These are phyloP conservation scores for Pterophyllum scalare DNA, from an alignment of 2,113 vertebrate genomes.

Conservation along the genomic window DNA sequence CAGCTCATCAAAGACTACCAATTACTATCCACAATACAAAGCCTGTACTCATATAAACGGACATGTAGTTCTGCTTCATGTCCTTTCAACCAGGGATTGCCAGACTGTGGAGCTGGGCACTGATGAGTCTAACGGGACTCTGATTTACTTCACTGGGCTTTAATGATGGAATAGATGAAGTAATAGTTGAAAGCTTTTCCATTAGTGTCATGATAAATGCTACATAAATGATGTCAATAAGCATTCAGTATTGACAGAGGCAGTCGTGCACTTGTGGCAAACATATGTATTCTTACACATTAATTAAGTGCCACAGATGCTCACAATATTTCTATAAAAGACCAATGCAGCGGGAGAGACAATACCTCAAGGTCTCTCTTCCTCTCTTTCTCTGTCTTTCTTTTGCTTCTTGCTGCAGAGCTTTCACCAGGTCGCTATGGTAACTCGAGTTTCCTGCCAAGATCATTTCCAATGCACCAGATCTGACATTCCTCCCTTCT, in stretches of 20 bases:
- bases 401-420: slow-evolving; percentile 53
- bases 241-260: slow-evolving; percentile 1
- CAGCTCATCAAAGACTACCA: slow-evolving; percentile 57
- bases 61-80: slow-evolving; percentile 45
- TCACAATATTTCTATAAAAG: slow-evolving; percentile 14
- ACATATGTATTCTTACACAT: background rate
- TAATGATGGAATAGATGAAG: slow-evolving; percentile 16
- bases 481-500: slow-evolving; percentile 62
- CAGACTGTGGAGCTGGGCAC: slow-evolving; percentile 10
- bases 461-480: slow-evolving; percentile 68
- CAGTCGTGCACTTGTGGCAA: background rate
- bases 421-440: slow-evolving; percentile 76
- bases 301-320: background rate
- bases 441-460: slow-evolving; percentile 75
- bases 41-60: slow-evolving; percentile 37
- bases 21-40: slow-evolving; percentile 61
- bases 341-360: slow-evolving; percentile 16
- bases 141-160: slow-evolving; percentile 50
- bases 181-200: slow-evolving; percentile 1
- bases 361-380: slow-evolving; percentile 64
- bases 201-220: slow-evolving; percentile 15
- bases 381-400: slow-evolving; percentile 19
- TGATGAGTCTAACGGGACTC: slow-evolving; percentile 45
- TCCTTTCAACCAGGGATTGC: slow-evolving; percentile 46
- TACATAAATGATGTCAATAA: slow-evolving; percentile 5